Evolutionary conservation across 2,888 invertebrate species (phyloP).

Genomic region (Cheilosia impressa): DNA sequence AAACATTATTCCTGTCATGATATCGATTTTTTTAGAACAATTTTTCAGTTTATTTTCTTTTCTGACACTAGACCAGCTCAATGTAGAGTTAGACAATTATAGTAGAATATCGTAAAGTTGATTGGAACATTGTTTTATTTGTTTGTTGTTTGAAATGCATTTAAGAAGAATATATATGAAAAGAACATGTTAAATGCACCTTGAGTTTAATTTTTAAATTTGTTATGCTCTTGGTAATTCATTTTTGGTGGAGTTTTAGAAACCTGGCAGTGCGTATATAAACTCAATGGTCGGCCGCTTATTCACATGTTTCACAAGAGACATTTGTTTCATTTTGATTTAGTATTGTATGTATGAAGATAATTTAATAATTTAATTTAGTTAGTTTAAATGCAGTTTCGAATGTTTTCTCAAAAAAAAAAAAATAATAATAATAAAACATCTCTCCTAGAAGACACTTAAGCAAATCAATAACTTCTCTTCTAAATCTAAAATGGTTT

Average conservation of each 20-base stretch:
- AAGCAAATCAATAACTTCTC: background rate
- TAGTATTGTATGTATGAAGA: background rate
- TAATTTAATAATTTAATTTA: conserved; percentile 11
- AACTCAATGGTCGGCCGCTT: conserved; percentile 4
- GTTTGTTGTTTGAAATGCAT: conserved; percentile 16
- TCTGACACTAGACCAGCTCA: conserved; percentile 25
- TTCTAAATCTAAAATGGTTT: conserved; percentile 19
- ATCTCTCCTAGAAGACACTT: background rate
- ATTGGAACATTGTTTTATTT: background rate
- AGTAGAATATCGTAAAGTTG: conserved; percentile 9
- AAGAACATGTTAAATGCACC: conserved; percentile 37
- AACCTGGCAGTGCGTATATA: conserved; percentile 25
- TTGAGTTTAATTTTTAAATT: background rate
- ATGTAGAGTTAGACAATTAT: conserved; percentile 3
- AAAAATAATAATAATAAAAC: too few relatives aligned
- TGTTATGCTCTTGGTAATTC: background rate
- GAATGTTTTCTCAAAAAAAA: too few relatives aligned
- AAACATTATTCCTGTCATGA: conserved; percentile 52
- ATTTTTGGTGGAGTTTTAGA: background rate
- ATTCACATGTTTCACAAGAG: conserved; percentile 16
- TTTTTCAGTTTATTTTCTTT: background rate
- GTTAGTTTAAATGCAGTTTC: conserved; percentile 23
- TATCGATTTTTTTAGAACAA: conserved; percentile 21
- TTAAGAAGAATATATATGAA: conserved; percentile 5
- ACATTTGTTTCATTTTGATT: background rate